Evolutionary conservation across 2,888 invertebrate species (phyloP).

Genomic region (Nowickia ferox): DNA sequence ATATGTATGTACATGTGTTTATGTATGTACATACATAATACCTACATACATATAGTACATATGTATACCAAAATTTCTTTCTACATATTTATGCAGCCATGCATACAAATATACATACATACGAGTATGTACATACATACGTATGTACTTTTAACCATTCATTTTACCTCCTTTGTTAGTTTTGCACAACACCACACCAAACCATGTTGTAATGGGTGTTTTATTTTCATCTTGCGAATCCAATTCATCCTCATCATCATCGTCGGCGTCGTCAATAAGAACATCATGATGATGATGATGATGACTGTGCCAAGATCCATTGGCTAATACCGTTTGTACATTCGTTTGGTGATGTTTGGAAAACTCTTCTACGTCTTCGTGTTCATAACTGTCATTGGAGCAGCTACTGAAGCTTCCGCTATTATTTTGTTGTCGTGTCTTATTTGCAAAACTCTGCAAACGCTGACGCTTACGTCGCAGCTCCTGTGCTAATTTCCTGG

Average conservation of each 20-base stretch:
- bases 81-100: not conserved
- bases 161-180: constrained; percentile 86
- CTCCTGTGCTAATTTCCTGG: constrained; percentile 60
- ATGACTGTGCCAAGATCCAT: constrained; percentile 15
- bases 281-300: constrained; percentile 16
- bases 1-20: not conserved
- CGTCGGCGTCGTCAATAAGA: constrained; percentile 59
- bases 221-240: constrained; percentile 81
- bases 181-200: constrained; percentile 89
- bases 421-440: constrained; percentile 54
- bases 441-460: constrained; percentile 49
- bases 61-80: not conserved
- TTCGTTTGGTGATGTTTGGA: constrained; percentile 53
- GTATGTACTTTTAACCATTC: not conserved
- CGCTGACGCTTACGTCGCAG: constrained; percentile 65
- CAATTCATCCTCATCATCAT: constrained; percentile 70
- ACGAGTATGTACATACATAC: not conserved
- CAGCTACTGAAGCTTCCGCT: constrained; percentile 56
- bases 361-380: constrained; percentile 59
- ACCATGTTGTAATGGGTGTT: constrained; percentile 83
- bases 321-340: constrained; percentile 47
- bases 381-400: constrained; percentile 69
- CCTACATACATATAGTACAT: not conserved
- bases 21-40: not conserved
- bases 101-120: not conserved